Base-by-base conservation (phyloP, 2,113 vertebrate species). In the Trematocara zebra region DNA sequence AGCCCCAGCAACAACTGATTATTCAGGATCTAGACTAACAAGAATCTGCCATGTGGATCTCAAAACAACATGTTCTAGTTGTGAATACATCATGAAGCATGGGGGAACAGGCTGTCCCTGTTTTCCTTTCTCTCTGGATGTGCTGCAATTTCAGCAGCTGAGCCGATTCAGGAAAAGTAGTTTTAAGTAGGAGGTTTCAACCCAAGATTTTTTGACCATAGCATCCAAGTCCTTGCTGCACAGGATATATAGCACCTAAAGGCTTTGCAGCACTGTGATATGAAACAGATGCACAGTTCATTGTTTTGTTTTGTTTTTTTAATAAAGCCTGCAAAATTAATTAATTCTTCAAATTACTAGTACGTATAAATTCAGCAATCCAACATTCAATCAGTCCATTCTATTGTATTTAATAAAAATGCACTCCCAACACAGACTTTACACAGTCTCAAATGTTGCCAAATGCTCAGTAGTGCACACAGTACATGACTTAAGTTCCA, bases 21-120 rank as follows among this genome's bases (percentile, higher is more conserved):
- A 94, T 95, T 94, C 94, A 91, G 89, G 87, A 94, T 85, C 82
- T 54, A 40, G 90, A 87, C 90, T 93, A 94, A 94, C 89, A 92
- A 93, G 95, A 88, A 91, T 86, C 82, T 90, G 92, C 89, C 94
- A 83, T 85, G 91, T 86, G 92, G 90, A 93, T 92, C 89, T 92
- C 88, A 85, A 92, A 88, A 94, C 90, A 91, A 92, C 90, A 92
- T 91, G 92, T 91, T 84, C 87, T 90, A 61, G 87, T 93, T 67
- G 90, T 89, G 92, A 91, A 92, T 94, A 89, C 91, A 91, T 92
- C 91, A 94, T 93, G 90, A 93, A 92, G 89, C 81, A 3, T 11
- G 67, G 59, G 85, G 81, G 88, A 85, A 86, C 87, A 87, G 83
- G 54, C 83, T 87, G 91, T 91, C 85, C 89, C 57, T 69, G 37